These are phyloP conservation scores for Barnardius zonarius DNA, from an alignment of 2,113 vertebrate species.

Conservation along the genomic window DNA sequence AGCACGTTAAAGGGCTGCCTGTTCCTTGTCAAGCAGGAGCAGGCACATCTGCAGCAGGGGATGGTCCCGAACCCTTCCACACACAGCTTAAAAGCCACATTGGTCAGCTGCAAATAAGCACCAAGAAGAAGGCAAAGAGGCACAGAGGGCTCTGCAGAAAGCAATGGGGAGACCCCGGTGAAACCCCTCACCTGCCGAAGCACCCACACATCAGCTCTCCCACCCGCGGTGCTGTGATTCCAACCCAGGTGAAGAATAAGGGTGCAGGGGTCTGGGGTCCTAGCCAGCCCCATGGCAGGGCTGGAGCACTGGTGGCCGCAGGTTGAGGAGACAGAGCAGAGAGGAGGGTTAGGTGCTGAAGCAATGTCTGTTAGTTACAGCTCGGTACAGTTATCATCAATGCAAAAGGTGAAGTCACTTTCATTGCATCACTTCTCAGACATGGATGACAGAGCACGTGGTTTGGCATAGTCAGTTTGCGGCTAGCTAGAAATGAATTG, in stretches of 20 bases:
- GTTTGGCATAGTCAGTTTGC: slow-evolving; percentile 47
- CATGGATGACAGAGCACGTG: slow-evolving; percentile 14
- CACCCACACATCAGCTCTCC: background rate
- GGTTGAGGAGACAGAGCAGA: background rate
- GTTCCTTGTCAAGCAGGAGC: too few species aligned
- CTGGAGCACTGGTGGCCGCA: background rate
- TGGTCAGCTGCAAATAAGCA: background rate
- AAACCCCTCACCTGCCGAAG: background rate
- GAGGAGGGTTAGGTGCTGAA: slow-evolving; percentile 8
- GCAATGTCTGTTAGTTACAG: slow-evolving; percentile 29
- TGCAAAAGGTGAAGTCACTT: slow-evolving; percentile 28
- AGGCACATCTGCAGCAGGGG: too few species aligned
- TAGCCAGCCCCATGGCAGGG: too few species aligned
- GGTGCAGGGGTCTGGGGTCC: background rate
- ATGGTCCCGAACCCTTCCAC: too few species aligned
- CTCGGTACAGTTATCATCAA: slow-evolving; percentile 27
- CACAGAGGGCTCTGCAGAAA: background rate
- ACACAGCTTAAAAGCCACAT: background rate
- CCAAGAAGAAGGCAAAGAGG: background rate
- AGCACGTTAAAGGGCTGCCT: background rate
- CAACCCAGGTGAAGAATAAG: background rate
- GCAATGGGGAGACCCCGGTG: background rate
- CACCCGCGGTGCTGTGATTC: background rate
- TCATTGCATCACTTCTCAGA: slow-evolving; percentile 15
- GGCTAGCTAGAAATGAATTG: slow-evolving; percentile 44